Percentiles rank a stretch among this genome's conserved stretches.
Conservation (phyloP, 2,113 vertebrate genomes). For the Tauraco erythrolophus region DNA sequence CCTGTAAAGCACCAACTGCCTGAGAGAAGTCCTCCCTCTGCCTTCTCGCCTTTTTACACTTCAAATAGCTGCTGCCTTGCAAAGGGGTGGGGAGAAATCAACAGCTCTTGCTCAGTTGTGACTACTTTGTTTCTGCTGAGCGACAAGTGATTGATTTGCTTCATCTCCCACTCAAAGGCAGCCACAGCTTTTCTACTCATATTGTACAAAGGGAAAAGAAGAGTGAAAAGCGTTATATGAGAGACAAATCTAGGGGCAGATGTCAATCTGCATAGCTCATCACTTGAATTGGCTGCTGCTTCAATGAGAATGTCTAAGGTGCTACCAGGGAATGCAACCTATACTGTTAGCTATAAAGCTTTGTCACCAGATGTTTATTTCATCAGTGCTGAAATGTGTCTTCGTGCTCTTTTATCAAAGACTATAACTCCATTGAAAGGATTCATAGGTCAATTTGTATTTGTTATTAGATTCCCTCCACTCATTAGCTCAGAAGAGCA, state of each 20-base stretch:
- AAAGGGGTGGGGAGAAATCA: neutral
- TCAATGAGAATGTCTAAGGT: neutral
- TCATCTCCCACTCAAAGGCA: neutral
- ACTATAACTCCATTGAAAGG: neutral
- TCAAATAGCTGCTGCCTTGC: neutral
- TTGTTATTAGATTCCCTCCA: neutral
- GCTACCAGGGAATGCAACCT: neutral
- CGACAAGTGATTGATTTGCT: constrained; percentile 18
- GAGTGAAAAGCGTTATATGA: neutral
- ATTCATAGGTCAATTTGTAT: neutral
- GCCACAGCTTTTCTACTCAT: neutral
- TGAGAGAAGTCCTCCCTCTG: neutral
- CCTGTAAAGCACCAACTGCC: neutral
- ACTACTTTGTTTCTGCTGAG: neutral
- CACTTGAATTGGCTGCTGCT: neutral
- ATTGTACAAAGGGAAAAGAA: neutral
- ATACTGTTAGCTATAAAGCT: neutral
- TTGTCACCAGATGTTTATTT: neutral
- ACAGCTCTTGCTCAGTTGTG: neutral
- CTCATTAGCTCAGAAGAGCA: neutral
- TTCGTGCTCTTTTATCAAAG: neutral
- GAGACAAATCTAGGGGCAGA: neutral
- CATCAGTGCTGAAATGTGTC: neutral
- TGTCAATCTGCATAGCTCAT: neutral
- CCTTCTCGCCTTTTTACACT: neutral